phyloP scores from a whole-genome alignment of 2,797 vertebrate species.

The Dromococcyx pavoninus region DNA sequence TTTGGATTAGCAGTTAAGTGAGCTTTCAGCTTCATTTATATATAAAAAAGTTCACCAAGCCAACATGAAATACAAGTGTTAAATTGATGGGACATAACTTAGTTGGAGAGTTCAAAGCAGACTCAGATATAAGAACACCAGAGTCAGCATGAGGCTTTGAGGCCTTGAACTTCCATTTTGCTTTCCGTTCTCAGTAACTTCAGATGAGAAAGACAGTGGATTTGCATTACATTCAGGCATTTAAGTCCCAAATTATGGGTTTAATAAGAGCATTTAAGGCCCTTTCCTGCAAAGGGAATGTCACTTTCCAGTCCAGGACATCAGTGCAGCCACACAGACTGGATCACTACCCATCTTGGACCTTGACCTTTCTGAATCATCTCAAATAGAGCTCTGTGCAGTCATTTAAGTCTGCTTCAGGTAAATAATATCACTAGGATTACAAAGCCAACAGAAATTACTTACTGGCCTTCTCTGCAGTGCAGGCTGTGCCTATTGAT shows the following conservation, averaged over 20 bases:
- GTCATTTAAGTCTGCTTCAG: neutral
- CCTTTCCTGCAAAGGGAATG: neutral
- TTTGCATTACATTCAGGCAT: conserved; percentile 5
- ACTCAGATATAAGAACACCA: neutral
- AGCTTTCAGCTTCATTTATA: neutral
- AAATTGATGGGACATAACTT: neutral
- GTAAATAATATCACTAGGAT: neutral
- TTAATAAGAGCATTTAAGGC: neutral
- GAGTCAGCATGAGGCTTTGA: neutral
- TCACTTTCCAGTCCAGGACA: neutral
- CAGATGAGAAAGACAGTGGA: neutral
- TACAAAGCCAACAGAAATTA: neutral
- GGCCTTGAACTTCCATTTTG: neutral
- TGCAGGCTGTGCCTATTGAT: neutral
- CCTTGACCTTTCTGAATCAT: conserved; percentile 1
- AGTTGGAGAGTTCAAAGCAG: neutral
- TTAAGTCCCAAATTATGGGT: neutral
- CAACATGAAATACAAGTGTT: neutral
- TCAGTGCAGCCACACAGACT: neutral
- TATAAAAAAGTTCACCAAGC: neutral
- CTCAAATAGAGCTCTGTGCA: neutral
- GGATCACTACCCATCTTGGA: neutral
- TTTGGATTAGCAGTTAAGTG: neutral
- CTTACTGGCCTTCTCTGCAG: neutral
- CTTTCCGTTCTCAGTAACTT: neutral